Conservation (phyloP, 53 echinoderm and acorn worm species). For the Mesocentrotus franciscanus region DNA sequence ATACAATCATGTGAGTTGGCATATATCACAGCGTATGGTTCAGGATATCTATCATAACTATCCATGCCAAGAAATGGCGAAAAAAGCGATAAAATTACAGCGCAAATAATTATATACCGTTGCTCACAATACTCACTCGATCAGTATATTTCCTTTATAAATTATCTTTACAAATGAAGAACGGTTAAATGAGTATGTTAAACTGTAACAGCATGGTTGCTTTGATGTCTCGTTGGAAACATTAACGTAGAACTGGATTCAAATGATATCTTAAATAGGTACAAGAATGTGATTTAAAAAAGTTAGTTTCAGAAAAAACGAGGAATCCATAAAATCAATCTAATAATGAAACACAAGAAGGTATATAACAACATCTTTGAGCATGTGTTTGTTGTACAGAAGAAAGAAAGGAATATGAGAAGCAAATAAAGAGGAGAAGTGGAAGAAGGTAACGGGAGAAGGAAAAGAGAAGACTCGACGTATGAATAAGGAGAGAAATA, state of each 20-base stretch:
- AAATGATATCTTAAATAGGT: background rate
- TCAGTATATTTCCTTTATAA: too few species aligned
- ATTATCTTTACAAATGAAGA: too few species aligned
- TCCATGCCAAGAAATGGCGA: too few species aligned
- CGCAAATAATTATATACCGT: too few species aligned
- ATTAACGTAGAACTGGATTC: background rate
- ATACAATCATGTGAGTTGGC: too few species aligned
- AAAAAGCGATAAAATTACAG: too few species aligned
- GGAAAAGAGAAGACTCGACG: background rate
- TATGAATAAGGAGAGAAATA: background rate
- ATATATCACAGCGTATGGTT: too few species aligned
- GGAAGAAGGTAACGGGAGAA: background rate
- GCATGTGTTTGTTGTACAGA: too few species aligned
- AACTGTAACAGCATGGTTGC: background rate
- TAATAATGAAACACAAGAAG: background rate
- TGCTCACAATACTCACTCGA: too few species aligned
- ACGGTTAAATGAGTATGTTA: background rate
- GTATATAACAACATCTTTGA: background rate
- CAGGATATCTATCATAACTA: too few species aligned
- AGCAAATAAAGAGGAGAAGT: background rate
- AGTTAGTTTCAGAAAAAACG: background rate
- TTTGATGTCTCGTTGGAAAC: background rate
- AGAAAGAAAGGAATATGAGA: background rate
- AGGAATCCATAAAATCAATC: background rate
- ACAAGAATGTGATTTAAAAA: background rate